Evolutionary conservation across 2,797 vertebrate species (phyloP).

Genomic region (Antennarius maculatus): DNA sequence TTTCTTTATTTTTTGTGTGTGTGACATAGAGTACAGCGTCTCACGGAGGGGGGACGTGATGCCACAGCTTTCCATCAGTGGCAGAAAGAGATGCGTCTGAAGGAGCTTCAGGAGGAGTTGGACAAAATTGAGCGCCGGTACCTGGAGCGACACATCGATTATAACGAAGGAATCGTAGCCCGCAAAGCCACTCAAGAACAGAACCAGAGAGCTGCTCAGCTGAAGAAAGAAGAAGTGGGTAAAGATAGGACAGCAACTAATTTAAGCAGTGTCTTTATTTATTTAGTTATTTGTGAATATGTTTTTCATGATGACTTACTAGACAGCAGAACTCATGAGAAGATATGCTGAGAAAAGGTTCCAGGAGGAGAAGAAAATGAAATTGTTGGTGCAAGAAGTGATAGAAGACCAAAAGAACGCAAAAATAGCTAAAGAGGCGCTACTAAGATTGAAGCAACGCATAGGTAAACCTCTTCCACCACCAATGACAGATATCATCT

Average conservation of each 20-base stretch:
- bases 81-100: conserved; percentile 86
- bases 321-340: conserved; percentile 85
- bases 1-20: conserved; percentile 1
- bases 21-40: conserved; percentile 82
- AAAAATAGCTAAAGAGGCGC: conserved; percentile 82
- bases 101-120: conserved; percentile 83
- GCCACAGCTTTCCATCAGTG: conserved; percentile 86
- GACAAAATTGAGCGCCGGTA: conserved; percentile 76
- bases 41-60: conserved; percentile 83
- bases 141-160: conserved; percentile 85
- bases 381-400: conserved; percentile 86
- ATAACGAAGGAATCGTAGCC: conserved; percentile 84
- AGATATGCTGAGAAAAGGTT: conserved; percentile 80
- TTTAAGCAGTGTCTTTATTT: too few species aligned
- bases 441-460: conserved; percentile 84
- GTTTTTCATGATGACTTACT: neutral
- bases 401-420: conserved; percentile 87
- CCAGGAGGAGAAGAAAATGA: conserved; percentile 83
- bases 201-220: conserved; percentile 84
- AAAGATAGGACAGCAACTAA: neutral
- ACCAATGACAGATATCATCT: neutral
- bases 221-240: conserved; percentile 89
- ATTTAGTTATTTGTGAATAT: too few species aligned
- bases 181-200: conserved; percentile 77
- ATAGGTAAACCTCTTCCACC: conserved; percentile 79